These are phyloP conservation scores for Philaenus spumarius DNA, from an alignment of 1,140 invertebrate species.

Conservation along the genomic window DNA sequence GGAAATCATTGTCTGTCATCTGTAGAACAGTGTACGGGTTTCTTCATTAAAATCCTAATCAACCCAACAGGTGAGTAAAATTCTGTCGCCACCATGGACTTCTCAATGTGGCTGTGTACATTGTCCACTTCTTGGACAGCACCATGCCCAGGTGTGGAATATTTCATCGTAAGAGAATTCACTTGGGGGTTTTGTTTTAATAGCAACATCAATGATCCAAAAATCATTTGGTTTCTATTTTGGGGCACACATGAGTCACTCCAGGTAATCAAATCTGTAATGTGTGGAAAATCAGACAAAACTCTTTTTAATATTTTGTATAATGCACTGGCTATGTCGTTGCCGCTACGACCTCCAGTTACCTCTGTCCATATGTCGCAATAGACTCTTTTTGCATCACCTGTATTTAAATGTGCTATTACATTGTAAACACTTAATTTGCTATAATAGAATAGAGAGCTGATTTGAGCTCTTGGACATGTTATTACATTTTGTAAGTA, in stretches of 20 bases:
- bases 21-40: neutral
- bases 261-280: slow-evolving; percentile 22
- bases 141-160: slow-evolving; percentile 29
- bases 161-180: slow-evolving; percentile 27
- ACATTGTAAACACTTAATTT: too few relatives aligned
- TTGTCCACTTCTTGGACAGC: slow-evolving; percentile 30
- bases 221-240: slow-evolving; percentile 32
- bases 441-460: too few relatives aligned
- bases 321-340: slow-evolving; percentile 4
- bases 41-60: neutral
- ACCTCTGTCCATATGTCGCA: too few relatives aligned
- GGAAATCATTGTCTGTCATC: neutral
- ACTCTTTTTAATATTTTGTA: slow-evolving; percentile 3
- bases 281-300: neutral
- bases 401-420: too few relatives aligned
- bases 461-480: too few relatives aligned
- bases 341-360: neutral
- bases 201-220: slow-evolving; percentile 24
- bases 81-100: slow-evolving; percentile 15
- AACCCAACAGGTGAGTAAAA: slow-evolving; percentile 1
- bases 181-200: slow-evolving; percentile 22
- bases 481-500: too few relatives aligned
- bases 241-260: slow-evolving; percentile 31
- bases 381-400: too few relatives aligned
- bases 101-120: slow-evolving; percentile 30